Base-by-base conservation (phyloP, 2,113 vertebrate genomes). In the Crotalus helleri region DNA sequence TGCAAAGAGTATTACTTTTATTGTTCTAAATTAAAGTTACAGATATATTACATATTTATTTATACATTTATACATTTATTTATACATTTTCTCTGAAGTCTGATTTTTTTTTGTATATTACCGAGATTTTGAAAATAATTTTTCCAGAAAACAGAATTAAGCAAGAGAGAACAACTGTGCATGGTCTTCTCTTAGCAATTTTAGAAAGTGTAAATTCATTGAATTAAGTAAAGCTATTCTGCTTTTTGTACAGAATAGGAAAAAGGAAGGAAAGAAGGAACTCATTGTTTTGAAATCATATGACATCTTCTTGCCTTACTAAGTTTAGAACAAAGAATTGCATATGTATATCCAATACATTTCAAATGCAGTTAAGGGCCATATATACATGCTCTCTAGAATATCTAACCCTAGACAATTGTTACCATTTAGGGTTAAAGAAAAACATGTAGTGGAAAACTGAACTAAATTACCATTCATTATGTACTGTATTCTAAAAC, bases 381-480 rank as follows among this genome's bases (percentile, higher is more conserved):
- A 26, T 94, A 90, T 94, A 93, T 92, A 92, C 17, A 92, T 2
- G 2, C 57, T 53, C 26, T 74, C 24, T 57, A 15, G 58, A 92
- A 91, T 95, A 96, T 90, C 29, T 88, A 93, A 74, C 87, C 59
- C 85, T 91, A 86, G 59, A 54, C 88, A 94, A 89, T 95, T 46
- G 44, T 95, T 95, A 85, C 86, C 8, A 90, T 95, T 96, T 95
- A 93, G 92, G 93, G 92, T 64, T 92, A 95, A 94, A 85, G 57
- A 94, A 3, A 95, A 94, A 91, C 9, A 93, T 91, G 33, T 89
- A 59, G 49, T 46, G 95, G 54, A 91, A 92, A 96, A 53, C 91
- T 91, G 88, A 95, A 85, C 33, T 94, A 95, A 9, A 29, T 19
- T 55, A 26, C 19, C 74, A 11, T 10, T 95, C 87, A 92, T 89